A percentile compares a stretch with the other conserved stretches of the same genome.
Evolutionary conservation across 1,140 invertebrate species (phyloP).

Genomic region (Helicoverpa zea): DNA sequence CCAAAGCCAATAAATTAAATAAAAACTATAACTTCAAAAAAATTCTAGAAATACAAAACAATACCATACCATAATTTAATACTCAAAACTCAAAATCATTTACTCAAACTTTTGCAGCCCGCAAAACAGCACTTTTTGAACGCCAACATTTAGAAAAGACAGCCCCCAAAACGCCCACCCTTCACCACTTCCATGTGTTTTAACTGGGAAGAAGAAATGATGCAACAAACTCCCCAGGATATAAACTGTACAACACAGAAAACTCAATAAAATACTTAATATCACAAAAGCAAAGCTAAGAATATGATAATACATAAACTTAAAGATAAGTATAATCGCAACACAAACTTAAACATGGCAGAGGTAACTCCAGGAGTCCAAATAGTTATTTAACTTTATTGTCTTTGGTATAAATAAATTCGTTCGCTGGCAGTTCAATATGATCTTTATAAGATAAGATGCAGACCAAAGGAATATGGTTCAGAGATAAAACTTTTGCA

Average conservation of each 20-base stretch:
- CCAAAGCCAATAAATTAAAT: too few species aligned
- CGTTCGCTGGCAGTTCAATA: slow-evolving; percentile 15
- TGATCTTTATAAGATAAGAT: slow-evolving; percentile 30
- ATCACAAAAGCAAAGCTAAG: neutral
- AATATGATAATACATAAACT: slow-evolving; percentile 36
- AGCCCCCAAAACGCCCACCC: too few species aligned
- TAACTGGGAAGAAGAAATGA: too few species aligned
- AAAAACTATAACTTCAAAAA: too few species aligned
- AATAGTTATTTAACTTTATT: slow-evolving; percentile 43
- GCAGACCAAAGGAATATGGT: slow-evolving; percentile 1
- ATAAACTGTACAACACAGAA: neutral
- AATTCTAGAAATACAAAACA: too few species aligned
- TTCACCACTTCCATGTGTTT: too few species aligned
- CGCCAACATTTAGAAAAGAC: too few species aligned
- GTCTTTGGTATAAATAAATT: slow-evolving; percentile 39
- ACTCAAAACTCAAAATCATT: neutral
- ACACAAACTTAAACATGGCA: slow-evolving; percentile 18
- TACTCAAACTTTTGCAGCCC: too few species aligned
- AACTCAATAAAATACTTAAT: neutral
- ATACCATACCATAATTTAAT: too few species aligned
- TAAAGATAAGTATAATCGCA: slow-evolving; percentile 26
- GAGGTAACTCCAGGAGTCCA: slow-evolving; percentile 35
- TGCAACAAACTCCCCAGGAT: neutral
- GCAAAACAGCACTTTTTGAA: too few species aligned
- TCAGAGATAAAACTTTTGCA: neutral